A percentile compares a stretch with the other conserved stretches of the same genome.
phyloP scores from a whole-genome alignment of 2,797 vertebrate genomes.

The Sciaenops ocellatus region DNA sequence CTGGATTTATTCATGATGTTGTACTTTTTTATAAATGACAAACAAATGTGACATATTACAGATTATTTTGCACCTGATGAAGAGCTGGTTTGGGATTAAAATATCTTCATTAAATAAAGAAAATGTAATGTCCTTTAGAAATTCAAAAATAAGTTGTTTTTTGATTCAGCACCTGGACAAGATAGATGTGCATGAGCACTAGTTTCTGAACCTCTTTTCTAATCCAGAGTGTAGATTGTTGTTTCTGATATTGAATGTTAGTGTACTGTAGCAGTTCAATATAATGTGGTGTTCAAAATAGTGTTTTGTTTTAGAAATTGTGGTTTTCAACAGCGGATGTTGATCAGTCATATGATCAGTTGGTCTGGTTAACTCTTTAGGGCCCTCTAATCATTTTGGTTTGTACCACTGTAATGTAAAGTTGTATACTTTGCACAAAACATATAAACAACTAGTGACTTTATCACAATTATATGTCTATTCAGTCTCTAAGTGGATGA shows the following conservation, averaged over 20 bases:
- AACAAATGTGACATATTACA: constrained; percentile 16
- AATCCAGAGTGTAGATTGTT: not conserved
- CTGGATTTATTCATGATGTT: not conserved
- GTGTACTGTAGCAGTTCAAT: not conserved
- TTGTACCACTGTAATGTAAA: not conserved
- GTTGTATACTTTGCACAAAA: not conserved
- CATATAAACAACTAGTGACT: not conserved
- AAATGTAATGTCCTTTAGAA: not conserved
- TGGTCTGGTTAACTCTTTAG: not conserved
- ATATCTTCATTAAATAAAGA: not conserved
- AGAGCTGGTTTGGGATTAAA: not conserved
- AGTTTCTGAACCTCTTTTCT: not conserved
- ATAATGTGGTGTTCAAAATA: not conserved
- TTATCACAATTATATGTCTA: not conserved
- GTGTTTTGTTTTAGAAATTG: not conserved
- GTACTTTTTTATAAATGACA: constrained; percentile 1
- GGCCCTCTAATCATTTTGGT: too few relatives aligned
- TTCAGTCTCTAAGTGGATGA: not conserved
- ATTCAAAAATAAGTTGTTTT: too few relatives aligned
- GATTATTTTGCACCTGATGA: not conserved
- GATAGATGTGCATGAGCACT: not conserved
- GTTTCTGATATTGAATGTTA: not conserved
- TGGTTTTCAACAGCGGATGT: not conserved
- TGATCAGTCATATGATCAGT: not conserved
- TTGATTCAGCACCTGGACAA: not conserved